Percentiles rank a stretch among this genome's conserved stretches.
Conservation (phyloP, 2,888 invertebrate genomes). For the Endotricha flammealis region DNA sequence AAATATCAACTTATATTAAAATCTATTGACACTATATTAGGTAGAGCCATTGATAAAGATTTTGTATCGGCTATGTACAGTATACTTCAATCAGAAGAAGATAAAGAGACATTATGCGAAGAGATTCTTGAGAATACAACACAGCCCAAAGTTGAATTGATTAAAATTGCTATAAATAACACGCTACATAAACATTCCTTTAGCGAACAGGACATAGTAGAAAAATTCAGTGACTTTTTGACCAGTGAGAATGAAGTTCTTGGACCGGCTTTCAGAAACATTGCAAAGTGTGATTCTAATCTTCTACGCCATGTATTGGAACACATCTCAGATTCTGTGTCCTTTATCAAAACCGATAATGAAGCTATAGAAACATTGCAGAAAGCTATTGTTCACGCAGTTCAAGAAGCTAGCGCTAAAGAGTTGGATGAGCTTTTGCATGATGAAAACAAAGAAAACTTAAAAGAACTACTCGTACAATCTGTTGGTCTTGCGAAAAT, state of each 20-base stretch:
- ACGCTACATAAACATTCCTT: conserved; percentile 63
- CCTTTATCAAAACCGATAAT: conserved; percentile 79
- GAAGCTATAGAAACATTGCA: conserved; percentile 82
- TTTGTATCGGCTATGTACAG: conserved; percentile 69
- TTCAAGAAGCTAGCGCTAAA: conserved; percentile 80
- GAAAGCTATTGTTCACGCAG: conserved; percentile 81
- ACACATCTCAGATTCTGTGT: conserved; percentile 80
- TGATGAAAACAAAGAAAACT: conserved; percentile 61
- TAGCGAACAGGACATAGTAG: conserved; percentile 78
- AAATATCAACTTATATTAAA: conserved; percentile 71
- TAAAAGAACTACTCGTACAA: conserved; percentile 76
- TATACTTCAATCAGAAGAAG: conserved; percentile 71
- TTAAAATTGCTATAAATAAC: conserved; percentile 76
- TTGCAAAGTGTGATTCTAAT: conserved; percentile 79
- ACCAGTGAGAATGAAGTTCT: conserved; percentile 80
- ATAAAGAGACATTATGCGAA: conserved; percentile 65
- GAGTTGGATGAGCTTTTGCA: conserved; percentile 75
- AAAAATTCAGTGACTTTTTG: conserved; percentile 80
- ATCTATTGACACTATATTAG: conserved; percentile 71
- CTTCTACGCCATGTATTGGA: conserved; percentile 79
- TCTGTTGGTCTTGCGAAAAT: conserved; percentile 84
- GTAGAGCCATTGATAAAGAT: conserved; percentile 68
- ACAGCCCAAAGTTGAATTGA: conserved; percentile 80
- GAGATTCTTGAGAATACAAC: conserved; percentile 70
- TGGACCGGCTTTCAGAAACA: conserved; percentile 81